Conservation (phyloP, 2,888 invertebrate genomes). For the Eupithecia tripunctaria region DNA sequence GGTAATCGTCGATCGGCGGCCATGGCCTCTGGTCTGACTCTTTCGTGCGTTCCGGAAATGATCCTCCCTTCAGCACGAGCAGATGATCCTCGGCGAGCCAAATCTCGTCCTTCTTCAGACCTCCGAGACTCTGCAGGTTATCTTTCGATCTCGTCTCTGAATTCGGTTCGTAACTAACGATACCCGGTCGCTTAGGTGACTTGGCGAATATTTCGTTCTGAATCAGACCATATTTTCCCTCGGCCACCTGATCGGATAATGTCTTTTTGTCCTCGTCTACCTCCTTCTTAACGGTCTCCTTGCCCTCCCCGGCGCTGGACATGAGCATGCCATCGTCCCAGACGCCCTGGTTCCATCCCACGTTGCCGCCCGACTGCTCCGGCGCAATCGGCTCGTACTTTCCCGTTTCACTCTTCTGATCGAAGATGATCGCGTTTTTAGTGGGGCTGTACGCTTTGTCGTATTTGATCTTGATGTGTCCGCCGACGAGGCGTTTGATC, state of each 20-base stretch:
- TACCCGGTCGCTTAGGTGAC: constrained; percentile 89
- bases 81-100: constrained; percentile 96
- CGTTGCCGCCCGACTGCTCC: constrained; percentile 79
- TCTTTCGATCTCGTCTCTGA: constrained; percentile 91
- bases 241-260: constrained; percentile 94
- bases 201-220: constrained; percentile 92
- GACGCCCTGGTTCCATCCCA: constrained; percentile 82
- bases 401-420: constrained; percentile 71
- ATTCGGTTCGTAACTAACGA: constrained; percentile 92
- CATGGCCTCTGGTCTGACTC: constrained; percentile 83
- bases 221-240: constrained; percentile 95
- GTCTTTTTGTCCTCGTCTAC: constrained; percentile 92
- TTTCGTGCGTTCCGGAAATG: constrained; percentile 84
- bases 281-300: constrained; percentile 76
- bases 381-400: constrained; percentile 73
- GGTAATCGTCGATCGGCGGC: constrained; percentile 93
- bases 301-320: constrained; percentile 89
- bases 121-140: constrained; percentile 91
- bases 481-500: constrained; percentile 88
- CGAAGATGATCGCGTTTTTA: constrained; percentile 73
- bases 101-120: constrained; percentile 92
- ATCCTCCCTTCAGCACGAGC: constrained; percentile 92
- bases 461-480: constrained; percentile 84
- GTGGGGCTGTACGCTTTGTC: constrained; percentile 73
- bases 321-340: constrained; percentile 88